These are phyloP conservation scores for Cyclura pinguis DNA, from an alignment of 2,797 vertebrate genomes.

Conservation along the genomic window DNA sequence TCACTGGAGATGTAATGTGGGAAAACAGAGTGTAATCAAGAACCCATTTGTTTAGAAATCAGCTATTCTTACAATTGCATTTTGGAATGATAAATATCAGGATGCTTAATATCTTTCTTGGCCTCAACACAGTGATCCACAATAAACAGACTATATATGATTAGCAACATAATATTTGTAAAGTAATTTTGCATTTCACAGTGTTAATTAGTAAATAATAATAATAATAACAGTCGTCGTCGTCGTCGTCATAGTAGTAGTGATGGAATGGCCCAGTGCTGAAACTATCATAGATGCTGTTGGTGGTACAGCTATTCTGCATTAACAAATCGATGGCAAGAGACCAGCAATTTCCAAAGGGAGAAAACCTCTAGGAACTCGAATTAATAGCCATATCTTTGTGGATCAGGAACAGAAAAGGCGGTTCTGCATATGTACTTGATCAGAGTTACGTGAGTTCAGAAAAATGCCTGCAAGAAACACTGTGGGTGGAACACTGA, in stretches of 20 bases:
- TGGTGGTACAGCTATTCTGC: neutral
- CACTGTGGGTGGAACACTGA: constrained; percentile 33
- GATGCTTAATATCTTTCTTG: neutral
- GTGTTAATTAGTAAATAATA: no score
- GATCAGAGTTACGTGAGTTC: neutral
- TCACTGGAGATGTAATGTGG: neutral
- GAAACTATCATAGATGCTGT: neutral
- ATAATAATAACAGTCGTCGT: no score
- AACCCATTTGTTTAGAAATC: neutral
- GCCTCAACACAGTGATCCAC: neutral
- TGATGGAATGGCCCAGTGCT: neutral
- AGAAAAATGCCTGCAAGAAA: constrained; percentile 21
- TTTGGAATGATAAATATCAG: constrained; percentile 4
- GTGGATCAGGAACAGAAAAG: neutral
- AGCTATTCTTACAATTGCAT: neutral
- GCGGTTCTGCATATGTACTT: neutral
- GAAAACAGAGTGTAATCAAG: neutral
- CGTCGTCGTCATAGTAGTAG: no score
- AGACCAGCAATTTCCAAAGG: neutral
- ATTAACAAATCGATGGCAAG: neutral
- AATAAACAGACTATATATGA: neutral
- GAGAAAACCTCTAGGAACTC: neutral
- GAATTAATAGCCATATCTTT: neutral
- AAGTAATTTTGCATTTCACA: neutral
- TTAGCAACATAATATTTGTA: neutral